Conservation (phyloP, 2,888 invertebrate genomes). For the Branchellion lobata region DNA sequence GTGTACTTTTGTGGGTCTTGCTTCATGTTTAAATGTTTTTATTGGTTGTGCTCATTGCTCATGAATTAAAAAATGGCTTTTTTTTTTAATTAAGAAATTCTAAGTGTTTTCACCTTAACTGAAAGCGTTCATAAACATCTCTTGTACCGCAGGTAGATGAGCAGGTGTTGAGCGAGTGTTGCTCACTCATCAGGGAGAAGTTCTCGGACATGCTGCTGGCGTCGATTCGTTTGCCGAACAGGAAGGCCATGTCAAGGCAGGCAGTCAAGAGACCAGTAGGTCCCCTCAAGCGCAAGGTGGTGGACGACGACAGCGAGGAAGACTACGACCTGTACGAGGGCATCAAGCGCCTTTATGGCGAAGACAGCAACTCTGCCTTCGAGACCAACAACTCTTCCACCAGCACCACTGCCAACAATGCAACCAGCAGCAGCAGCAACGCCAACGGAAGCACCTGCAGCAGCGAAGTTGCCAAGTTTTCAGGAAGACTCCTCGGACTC, state of each 20-base stretch:
- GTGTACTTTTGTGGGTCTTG: too few species aligned
- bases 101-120: too few species aligned
- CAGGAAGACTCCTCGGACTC: not conserved
- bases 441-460: not conserved
- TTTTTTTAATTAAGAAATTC: too few species aligned
- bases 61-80: too few species aligned
- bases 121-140: too few species aligned
- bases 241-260: not conserved
- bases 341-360: slow-evolving; percentile 59
- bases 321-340: slow-evolving; percentile 59
- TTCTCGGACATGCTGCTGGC: not conserved
- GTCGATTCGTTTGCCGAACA: slow-evolving; percentile 20
- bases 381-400: not conserved
- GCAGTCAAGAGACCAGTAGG: not conserved
- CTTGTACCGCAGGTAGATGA: not conserved
- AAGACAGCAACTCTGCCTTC: slow-evolving; percentile 23
- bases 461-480: slow-evolving; percentile 6
- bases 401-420: not conserved
- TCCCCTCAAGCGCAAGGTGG: slow-evolving; percentile 8
- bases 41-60: too few species aligned
- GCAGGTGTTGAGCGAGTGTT: slow-evolving; percentile 7
- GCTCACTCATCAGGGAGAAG: not conserved
- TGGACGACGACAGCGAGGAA: slow-evolving; percentile 51
- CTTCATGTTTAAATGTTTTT: too few species aligned
- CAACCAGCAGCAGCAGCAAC: not conserved